phyloP scores from a whole-genome alignment of 2,888 invertebrate genomes.

The Pterostichus niger region DNA sequence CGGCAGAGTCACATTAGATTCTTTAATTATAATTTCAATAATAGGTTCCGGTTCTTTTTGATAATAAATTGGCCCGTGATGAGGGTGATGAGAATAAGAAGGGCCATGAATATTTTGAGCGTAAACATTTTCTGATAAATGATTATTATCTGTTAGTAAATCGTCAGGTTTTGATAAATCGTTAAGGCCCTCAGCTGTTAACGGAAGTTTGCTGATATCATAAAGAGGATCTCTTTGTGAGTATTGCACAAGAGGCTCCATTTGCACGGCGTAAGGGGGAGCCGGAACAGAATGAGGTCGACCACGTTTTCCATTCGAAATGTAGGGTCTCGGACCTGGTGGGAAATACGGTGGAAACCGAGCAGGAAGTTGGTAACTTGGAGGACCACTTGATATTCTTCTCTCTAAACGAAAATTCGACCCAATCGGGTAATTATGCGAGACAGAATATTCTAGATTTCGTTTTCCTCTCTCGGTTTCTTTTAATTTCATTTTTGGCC shows the following conservation, averaged over 20 bases:
- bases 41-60: slow-evolving; percentile 92
- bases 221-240: slow-evolving; percentile 89
- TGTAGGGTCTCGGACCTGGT: slow-evolving; percentile 71
- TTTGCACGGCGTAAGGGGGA: slow-evolving; percentile 88
- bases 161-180: slow-evolving; percentile 79
- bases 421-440: slow-evolving; percentile 81
- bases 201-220: slow-evolving; percentile 78
- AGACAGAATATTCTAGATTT: slow-evolving; percentile 81
- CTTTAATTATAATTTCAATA: slow-evolving; percentile 94
- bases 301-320: slow-evolving; percentile 73
- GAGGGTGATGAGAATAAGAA: slow-evolving; percentile 74
- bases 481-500: slow-evolving; percentile 73
- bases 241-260: slow-evolving; percentile 89
- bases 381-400: slow-evolving; percentile 79
- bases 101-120: slow-evolving; percentile 75
- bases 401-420: slow-evolving; percentile 79
- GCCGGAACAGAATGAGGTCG: slow-evolving; percentile 77
- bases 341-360: slow-evolving; percentile 56
- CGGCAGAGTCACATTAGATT: slow-evolving; percentile 90
- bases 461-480: slow-evolving; percentile 80
- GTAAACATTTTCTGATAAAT: slow-evolving; percentile 77
- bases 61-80: slow-evolving; percentile 74
- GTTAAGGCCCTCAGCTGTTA: slow-evolving; percentile 76
- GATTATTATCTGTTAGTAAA: slow-evolving; percentile 76
- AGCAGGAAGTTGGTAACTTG: slow-evolving; percentile 71